A percentile compares a stretch with the other conserved stretches of the same genome.
Evolutionary conservation across 1,140 invertebrate species (phyloP).

Genomic region (Hormaphis cornu): DNA sequence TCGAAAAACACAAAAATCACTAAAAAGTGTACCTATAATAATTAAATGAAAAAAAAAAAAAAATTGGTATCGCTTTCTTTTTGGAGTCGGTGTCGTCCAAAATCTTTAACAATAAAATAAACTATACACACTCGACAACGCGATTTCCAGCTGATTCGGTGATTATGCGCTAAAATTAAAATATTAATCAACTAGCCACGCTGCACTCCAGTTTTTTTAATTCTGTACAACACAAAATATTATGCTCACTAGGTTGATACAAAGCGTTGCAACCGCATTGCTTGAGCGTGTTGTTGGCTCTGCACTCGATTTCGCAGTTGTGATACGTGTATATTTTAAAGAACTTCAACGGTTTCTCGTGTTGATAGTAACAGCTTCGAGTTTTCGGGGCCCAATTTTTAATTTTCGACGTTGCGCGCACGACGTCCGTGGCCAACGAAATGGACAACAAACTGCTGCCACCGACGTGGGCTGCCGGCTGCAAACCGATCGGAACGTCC

Average conservation of each 20-base stretch:
- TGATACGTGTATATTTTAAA: slow-evolving; percentile 47
- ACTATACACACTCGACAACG: no score
- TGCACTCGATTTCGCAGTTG: slow-evolving; percentile 44
- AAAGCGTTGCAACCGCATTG: slow-evolving; percentile 32
- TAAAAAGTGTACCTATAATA: no score
- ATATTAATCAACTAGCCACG: no score
- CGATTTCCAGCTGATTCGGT: no score
- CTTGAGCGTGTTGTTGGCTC: slow-evolving; percentile 38
- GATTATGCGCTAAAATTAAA: no score
- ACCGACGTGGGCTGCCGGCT: neutral
- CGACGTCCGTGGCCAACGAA: neutral
- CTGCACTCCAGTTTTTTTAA: no score
- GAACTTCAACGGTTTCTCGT: slow-evolving; percentile 52
- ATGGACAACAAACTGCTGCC: neutral
- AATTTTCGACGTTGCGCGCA: neutral
- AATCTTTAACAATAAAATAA: no score
- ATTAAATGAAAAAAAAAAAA: no score
- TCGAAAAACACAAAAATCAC: no score
- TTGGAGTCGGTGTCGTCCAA: no score
- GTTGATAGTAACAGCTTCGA: slow-evolving; percentile 50
- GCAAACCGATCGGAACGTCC: slow-evolving; percentile 19
- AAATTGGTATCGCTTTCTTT: no score
- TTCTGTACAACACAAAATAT: neutral
- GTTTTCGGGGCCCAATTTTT: slow-evolving; percentile 31
- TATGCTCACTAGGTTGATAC: slow-evolving; percentile 34